Conservation (phyloP, 35 echinoderm and acorn worm species). For the Lytechinus pictus region DNA sequence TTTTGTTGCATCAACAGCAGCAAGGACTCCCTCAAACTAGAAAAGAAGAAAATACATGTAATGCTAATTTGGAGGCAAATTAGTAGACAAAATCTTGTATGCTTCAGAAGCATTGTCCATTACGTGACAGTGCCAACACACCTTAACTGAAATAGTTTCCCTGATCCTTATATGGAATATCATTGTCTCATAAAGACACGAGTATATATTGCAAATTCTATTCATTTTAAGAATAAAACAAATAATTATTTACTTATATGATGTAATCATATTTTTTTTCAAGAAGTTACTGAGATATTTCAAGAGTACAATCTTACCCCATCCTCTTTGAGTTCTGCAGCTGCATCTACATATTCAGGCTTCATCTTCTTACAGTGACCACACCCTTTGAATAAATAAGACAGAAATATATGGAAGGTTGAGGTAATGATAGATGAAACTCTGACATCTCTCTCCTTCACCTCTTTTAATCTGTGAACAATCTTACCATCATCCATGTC, state of each 20-base stretch:
- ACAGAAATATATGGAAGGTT: neutral
- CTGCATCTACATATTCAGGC: slow-evolving; percentile 93
- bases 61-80: neutral
- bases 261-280: neutral
- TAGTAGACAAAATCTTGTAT: neutral
- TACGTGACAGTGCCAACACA: too few relatives aligned
- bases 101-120: too few relatives aligned
- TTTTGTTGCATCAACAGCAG: slow-evolving; percentile 91
- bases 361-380: slow-evolving; percentile 99
- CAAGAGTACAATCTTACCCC: slow-evolving; percentile 64
- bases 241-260: neutral
- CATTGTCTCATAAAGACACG: too few relatives aligned
- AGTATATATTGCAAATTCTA: neutral
- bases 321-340: slow-evolving; percentile 76
- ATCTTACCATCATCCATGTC: neutral
- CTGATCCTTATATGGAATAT: too few relatives aligned
- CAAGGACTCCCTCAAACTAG: slow-evolving; percentile 75
- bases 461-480: neutral
- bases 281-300: too few relatives aligned
- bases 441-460: neutral
- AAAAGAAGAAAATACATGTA: neutral
- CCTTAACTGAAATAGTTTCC: too few relatives aligned
- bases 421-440: neutral
- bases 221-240: neutral
- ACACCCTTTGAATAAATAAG: slow-evolving; percentile 72